phyloP scores from a whole-genome alignment of 2,797 vertebrate species.

The Orestias chungarensis region DNA sequence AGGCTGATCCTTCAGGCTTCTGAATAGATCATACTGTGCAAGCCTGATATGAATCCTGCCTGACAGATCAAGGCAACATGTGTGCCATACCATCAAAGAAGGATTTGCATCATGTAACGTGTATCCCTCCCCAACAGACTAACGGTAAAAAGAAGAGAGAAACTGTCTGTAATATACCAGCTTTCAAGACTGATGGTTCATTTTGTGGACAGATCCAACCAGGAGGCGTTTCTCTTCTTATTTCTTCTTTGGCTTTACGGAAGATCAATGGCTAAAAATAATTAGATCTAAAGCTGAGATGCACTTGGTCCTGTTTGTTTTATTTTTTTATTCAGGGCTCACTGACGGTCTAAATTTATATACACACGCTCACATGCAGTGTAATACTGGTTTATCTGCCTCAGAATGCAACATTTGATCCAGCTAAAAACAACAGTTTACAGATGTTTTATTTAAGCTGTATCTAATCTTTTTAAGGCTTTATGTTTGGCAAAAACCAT shows the following conservation, averaged over 20 bases:
- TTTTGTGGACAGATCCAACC: constrained; percentile 40
- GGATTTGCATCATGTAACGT: constrained; percentile 17
- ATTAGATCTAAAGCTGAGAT: constrained; percentile 40
- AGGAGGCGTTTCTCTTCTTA: constrained; percentile 33
- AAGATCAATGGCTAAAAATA: constrained; percentile 52
- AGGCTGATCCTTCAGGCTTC: constrained; percentile 24
- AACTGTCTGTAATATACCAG: constrained; percentile 34
- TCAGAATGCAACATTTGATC: constrained; percentile 5
- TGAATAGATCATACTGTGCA: constrained; percentile 20
- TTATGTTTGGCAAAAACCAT: neutral
- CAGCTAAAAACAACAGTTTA: neutral
- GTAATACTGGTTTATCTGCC: neutral
- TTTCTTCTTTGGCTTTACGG: constrained; percentile 24
- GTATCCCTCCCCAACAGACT: constrained; percentile 7
- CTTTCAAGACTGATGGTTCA: constrained; percentile 25
- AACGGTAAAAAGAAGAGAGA: constrained; percentile 18
- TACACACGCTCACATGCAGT: neutral
- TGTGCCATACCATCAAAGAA: neutral
- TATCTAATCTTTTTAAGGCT: constrained; percentile 5
- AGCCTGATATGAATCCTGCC: constrained; percentile 34
- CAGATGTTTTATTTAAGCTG: constrained; percentile 4
- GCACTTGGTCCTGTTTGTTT: constrained; percentile 11
- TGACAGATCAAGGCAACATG: constrained; percentile 35
- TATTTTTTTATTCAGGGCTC: neutral
- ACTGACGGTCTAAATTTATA: constrained; percentile 4